Evolutionary conservation across 2,888 invertebrate species (phyloP), one percentile per base, ranked within the genome.

Genomic region (Tinea pellionella): DNA sequence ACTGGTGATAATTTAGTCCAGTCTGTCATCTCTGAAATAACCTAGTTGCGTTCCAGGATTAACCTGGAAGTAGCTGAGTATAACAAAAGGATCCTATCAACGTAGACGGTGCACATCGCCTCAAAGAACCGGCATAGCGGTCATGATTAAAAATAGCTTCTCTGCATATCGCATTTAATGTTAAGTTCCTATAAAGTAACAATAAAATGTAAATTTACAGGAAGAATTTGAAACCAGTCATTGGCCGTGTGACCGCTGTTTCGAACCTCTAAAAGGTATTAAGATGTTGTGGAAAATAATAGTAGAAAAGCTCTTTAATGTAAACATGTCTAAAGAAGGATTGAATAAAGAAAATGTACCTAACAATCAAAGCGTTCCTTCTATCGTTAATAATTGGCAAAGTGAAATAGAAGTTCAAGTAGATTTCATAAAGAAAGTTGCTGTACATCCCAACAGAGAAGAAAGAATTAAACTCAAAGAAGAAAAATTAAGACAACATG

Each of bases 211-310:
- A 9, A 24, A n/a, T 58, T 69, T 69, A 18, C 62, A 82, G 85
- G 85, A 87, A 66, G 83, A 86, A 60, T 69, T 84, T 53, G 80
- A 85, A 71, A 81, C 86, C 1, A 74, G 75, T 42, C 72, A 80
- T 63, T 86, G 86, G 86, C 87, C 87, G 0, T 86, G 84, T 63
- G 83, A 85, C 61, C 70, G 69, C 67, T 86, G 84, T 61, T 68
- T 86, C 59, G 80, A 78, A 37, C 78, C 80, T 29, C 65, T 87
- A n/a, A 86, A 82, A 70, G 77, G 73, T 59, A 73, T 87, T 43
- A 85, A 81, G 69, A 75, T 86, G 75, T 78, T 85, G 67, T 87
- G 86, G 86, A 82, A 74, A 68, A 71, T 86, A 18, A 74, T 87
- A 6, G 59, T 77, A 13, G 79, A 83, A 59, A 85, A 77, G 71